Conservation (phyloP, 2,888 invertebrate species). For the Chalcosyrphus nemorum region DNA sequence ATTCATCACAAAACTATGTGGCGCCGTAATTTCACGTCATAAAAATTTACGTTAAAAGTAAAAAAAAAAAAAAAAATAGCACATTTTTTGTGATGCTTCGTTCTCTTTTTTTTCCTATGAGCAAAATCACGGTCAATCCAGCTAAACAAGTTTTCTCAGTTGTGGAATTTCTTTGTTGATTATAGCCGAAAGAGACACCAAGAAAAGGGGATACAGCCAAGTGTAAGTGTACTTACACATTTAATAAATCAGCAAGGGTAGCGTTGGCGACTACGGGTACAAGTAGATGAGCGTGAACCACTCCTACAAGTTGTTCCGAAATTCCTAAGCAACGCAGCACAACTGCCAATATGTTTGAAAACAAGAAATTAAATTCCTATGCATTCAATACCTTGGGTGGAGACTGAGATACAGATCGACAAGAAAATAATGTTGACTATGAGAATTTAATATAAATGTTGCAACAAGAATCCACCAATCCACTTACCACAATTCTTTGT, state of each 20-base stretch:
- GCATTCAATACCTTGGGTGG: background rate
- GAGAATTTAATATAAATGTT: background rate
- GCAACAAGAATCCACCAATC: background rate
- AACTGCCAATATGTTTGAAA: conserved; percentile 2
- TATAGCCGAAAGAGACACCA: background rate
- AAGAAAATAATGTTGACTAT: no score
- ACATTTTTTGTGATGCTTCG: background rate
- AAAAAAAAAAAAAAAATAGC: background rate
- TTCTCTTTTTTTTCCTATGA: background rate
- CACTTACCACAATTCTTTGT: background rate
- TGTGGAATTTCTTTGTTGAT: conserved; percentile 45
- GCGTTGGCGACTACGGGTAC: background rate
- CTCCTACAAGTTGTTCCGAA: conserved; percentile 33
- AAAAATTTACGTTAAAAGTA: background rate
- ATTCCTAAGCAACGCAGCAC: conserved; percentile 1
- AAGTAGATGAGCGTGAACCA: no score
- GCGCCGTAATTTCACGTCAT: background rate
- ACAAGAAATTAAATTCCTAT: background rate
- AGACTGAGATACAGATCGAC: background rate
- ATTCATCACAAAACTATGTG: background rate
- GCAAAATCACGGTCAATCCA: conserved; percentile 28
- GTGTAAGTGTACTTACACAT: conserved; percentile 17
- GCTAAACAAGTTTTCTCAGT: conserved; percentile 33
- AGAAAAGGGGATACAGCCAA: conserved; percentile 4
- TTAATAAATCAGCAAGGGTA: conserved; percentile 6